phyloP scores from a whole-genome alignment of 92 coral and sea anemone genomes.

The Epizoanthus scotinus region DNA sequence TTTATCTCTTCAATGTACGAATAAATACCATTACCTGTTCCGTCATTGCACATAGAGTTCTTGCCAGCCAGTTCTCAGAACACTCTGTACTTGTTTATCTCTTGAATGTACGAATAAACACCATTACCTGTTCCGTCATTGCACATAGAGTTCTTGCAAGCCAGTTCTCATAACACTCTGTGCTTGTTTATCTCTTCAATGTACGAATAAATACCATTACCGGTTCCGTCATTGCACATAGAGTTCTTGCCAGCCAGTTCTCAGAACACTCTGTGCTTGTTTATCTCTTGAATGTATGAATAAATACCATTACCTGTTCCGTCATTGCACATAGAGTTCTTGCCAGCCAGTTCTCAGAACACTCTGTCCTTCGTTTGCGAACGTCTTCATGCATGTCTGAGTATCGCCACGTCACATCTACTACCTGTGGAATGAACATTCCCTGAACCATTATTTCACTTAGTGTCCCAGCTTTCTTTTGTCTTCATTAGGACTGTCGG shows the following conservation, averaged over 20 bases:
- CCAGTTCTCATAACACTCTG: constrained; percentile 76
- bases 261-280: too few species aligned
- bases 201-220: too few species aligned
- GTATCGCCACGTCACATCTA: constrained; percentile 92
- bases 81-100: too few species aligned
- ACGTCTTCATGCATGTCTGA: constrained; percentile 72
- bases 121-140: constrained; percentile 59
- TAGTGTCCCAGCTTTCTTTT: not conserved
- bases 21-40: too few species aligned
- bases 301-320: constrained; percentile 40
- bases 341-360: constrained; percentile 76
- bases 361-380: constrained; percentile 63
- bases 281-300: too few species aligned
- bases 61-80: constrained; percentile 44
- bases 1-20: too few species aligned
- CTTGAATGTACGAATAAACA: too few species aligned
- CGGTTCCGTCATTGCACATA: too few species aligned
- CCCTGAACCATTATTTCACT: not conserved
- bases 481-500: too few species aligned
- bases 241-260: too few species aligned
- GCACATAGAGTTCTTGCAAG: constrained; percentile 39
- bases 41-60: not conserved
- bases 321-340: constrained; percentile 46
- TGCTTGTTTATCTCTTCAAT: constrained; percentile 10
- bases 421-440: constrained; percentile 42